These are phyloP conservation scores for Epizoanthus fatuus DNA, from an alignment of 92 coral and sea anemone species.

Conservation along the genomic window DNA sequence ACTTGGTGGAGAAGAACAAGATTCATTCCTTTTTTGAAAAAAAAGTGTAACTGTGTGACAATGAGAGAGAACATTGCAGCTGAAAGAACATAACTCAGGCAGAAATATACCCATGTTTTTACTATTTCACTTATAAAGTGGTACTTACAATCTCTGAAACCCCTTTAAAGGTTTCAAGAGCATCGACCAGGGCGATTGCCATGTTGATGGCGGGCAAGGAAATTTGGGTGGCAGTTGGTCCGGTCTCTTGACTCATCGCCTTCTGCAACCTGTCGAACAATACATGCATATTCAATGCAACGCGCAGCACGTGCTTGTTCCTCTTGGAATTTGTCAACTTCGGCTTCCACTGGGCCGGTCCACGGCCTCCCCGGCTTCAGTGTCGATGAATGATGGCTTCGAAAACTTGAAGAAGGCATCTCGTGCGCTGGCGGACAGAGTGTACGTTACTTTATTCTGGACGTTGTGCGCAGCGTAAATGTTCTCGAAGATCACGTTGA, in stretches of 20 bases:
- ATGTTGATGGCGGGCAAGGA: constrained; percentile 22
- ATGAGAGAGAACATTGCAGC: no score
- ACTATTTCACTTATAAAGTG: no score
- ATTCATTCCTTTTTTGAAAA: no score
- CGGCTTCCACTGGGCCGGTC: constrained; percentile 42
- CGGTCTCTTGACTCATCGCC: constrained; percentile 25
- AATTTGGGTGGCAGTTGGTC: constrained; percentile 25
- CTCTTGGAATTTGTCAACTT: constrained; percentile 32
- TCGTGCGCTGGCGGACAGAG: constrained; percentile 18
- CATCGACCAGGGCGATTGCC: constrained; percentile 15
- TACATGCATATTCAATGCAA: constrained; percentile 26
- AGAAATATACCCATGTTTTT: no score
- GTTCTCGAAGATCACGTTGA: constrained; percentile 15
- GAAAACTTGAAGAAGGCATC: constrained; percentile 43
- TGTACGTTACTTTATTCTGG: constrained; percentile 18
- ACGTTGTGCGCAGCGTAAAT: constrained; percentile 12
- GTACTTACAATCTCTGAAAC: constrained; percentile 34
- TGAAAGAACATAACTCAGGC: no score
- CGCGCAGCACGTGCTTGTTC: constrained; percentile 47
- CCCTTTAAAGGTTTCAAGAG: constrained; percentile 30
- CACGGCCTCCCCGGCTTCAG: neutral
- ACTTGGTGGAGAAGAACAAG: no score
- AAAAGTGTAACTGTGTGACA: no score
- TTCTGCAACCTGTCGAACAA: constrained; percentile 27
- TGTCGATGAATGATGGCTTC: constrained; percentile 15